Base-by-base conservation (phyloP, 2,113 vertebrate species). In the Ptilorrhoa leucosticta region DNA sequence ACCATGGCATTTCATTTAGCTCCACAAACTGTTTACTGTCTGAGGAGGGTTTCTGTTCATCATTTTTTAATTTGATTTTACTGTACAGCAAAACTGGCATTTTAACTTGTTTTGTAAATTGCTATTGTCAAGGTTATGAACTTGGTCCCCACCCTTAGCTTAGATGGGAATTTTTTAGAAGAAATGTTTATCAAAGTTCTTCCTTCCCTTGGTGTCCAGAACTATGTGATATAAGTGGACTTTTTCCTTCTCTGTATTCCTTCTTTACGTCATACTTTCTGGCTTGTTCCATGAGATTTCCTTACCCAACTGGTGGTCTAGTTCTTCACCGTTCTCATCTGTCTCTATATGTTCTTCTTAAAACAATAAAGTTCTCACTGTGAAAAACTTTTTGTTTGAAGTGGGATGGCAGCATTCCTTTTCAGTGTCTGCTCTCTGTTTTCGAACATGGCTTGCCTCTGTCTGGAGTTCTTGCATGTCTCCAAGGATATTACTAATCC, bases 381-480 rank as follows among this genome's bases (percentile, higher is more conserved):
- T 72, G 47, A n/a, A 81, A 66, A 54, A 7, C n/a, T 63, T 86
- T 23, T 23, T 83, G 6, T 81, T 89, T 96, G 71, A 94, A 96
- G 89, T 94, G 93, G 89, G 80, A 53, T 91, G 60, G 76, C 57
- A 86, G 7, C 83, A 73, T 96, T 94, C 79, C 80, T 88, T 61
- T 76, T 42, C 45, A 69, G 81, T 93, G 47, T 58, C 64, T 92
- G 23, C 58, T 93, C 45, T 77, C 66, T 83, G 42, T 83, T 83
- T 93, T 75, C 90, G 35, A 80, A 22, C 88, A 77, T 0, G 50
- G 80, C 51, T 90, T 89, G 92, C 89, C 89, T 78, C 76, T 94
- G 89, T 93, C 93, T 93, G 60, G n/a, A 89, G 39, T 68, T 90
- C 85, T 61, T 90, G 13, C 45, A 68, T 84, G 83, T 93, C 93